Percentiles rank a stretch among this genome's conserved stretches.
phyloP scores from a whole-genome alignment of 1,140 invertebrate genomes.

The Chrysopa pallens region DNA sequence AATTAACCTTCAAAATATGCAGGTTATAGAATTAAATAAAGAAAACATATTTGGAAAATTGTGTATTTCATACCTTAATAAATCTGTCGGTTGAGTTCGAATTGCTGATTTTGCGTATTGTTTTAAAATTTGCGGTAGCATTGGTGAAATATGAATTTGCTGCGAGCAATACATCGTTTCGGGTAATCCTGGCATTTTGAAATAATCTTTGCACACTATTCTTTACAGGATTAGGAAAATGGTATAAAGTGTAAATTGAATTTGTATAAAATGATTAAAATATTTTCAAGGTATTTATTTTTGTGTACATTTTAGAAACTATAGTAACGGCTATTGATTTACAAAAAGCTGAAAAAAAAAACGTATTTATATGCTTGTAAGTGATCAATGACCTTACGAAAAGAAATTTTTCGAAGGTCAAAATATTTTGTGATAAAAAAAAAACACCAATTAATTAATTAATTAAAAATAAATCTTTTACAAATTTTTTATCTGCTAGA shows the following conservation, averaged over 20 bases:
- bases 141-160: conserved; percentile 55
- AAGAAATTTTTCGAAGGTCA: too few relatives aligned
- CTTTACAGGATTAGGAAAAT: too few relatives aligned
- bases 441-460: too few relatives aligned
- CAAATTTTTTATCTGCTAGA: too few relatives aligned
- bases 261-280: not conserved
- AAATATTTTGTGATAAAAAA: too few relatives aligned
- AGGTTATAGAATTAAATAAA: too few relatives aligned
- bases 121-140: conserved; percentile 65
- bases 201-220: not conserved
- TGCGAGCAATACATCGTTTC: conserved; percentile 30
- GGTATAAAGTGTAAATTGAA: not conserved
- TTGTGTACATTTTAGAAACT: not conserved
- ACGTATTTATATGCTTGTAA: too few relatives aligned
- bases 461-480: too few relatives aligned
- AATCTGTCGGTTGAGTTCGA: conserved; percentile 69
- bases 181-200: conserved; percentile 14
- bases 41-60: too few relatives aligned
- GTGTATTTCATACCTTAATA: conserved; percentile 32
- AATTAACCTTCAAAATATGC: too few relatives aligned
- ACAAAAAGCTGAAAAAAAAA: too few relatives aligned
- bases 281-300: not conserved
- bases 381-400: too few relatives aligned
- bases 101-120: conserved; percentile 79
- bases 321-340: not conserved